Evolutionary conservation across 2,113 vertebrate genomes (phyloP).

Genomic region (Sylvicapra grimmia): DNA sequence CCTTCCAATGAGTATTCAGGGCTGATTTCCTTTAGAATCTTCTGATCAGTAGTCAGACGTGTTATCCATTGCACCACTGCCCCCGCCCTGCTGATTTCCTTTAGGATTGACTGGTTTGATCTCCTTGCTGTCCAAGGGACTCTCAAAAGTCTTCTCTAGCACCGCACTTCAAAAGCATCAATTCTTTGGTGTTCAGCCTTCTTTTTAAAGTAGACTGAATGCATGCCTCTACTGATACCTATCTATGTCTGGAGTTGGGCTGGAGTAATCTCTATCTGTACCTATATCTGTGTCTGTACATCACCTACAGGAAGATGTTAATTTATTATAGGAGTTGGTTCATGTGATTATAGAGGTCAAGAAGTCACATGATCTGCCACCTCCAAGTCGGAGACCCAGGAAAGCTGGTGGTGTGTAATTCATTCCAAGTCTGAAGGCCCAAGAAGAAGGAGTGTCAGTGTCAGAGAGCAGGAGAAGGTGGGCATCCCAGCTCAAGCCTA

Average conservation of each 20-base stretch:
- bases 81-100: not conserved
- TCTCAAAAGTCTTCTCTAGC: not conserved
- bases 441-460: too few species aligned
- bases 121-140: not conserved
- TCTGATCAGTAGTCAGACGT: accelerated
- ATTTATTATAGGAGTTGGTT: not conserved
- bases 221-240: not conserved
- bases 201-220: not conserved
- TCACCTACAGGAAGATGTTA: not conserved
- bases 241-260: not conserved
- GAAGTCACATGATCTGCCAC: not conserved
- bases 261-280: not conserved
- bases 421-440: not conserved
- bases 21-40: not conserved
- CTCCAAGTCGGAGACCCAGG: not conserved
- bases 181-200: not conserved
- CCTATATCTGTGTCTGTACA: not conserved
- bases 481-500: not conserved
- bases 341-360: not conserved
- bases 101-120: not conserved
- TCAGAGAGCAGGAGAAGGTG: not conserved
- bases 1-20: not conserved
- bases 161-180: not conserved
- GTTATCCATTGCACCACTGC: not conserved
- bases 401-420: not conserved